Evolutionary conservation across 2,113 vertebrate genomes (phyloP), one percentile per base, ranked within the genome.

Genomic region (Aegithalos caudatus): DNA sequence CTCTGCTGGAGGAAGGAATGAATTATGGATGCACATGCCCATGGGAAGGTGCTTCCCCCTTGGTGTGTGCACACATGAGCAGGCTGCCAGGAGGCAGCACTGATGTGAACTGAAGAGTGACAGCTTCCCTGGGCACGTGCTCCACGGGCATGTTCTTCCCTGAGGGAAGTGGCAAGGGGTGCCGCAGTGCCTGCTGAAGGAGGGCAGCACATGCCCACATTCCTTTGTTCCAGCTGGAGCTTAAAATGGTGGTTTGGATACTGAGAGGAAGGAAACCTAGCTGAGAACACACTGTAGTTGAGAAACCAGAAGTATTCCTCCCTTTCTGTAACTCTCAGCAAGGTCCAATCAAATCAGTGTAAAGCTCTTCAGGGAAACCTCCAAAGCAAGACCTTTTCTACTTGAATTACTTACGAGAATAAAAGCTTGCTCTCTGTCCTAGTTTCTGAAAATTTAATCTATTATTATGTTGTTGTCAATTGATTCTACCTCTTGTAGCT

Each of bases 321-420:
- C 51, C 66, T 72, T 88, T 66, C 44, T 23, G 0, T 53, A 77
- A 42, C 66, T 25, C 19, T 33, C 29, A 66, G 35, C 20, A 85
- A 58, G 28, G 35, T 81, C 71, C 74, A 48, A 61, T 94, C 37
- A 78, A 78, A 81, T 83, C 72, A 72, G 71, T 12, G 33, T 83
- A 50, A 60, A 60, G 18, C 42, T 93, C 88, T 92, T 84, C 51
- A 90, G 90, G 83, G 92, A 96, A 94, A 79, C 69, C 69, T 93
- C 83, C 88, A 88, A 88, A 92, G 38, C 54, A 81, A 81, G 42
- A 17, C 56, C 23, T 42, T 78, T 95, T 91, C 90, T 64, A 35
- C 65, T 61, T 88, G 92, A 96, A 91, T 94, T 94, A 81, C 47
- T 96, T 81, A 88, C 2, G 56, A 94, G 72, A 37, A 67, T 81